Conservation (phyloP, 2,113 vertebrate species). For the Carollia perspicillata region DNA sequence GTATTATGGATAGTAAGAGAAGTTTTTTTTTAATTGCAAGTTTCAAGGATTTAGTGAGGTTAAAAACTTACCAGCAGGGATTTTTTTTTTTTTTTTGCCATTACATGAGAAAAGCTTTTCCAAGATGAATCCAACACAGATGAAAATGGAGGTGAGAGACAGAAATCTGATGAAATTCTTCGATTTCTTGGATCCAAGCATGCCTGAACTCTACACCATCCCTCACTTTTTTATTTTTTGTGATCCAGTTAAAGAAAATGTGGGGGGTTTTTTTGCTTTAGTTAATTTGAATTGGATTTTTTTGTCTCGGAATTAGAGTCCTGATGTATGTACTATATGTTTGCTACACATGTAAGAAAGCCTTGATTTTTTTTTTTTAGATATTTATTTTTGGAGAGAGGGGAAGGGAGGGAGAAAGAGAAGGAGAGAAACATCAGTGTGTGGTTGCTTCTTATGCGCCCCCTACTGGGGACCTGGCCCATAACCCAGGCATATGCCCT, state of each 20-base stretch:
- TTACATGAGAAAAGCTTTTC: neutral
- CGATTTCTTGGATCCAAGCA: neutral
- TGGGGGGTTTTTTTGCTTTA: neutral
- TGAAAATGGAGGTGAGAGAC: neutral
- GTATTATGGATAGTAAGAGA: neutral
- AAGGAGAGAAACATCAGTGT: no score
- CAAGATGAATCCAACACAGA: neutral
- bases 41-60: neutral
- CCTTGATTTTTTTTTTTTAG: no score
- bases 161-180: neutral
- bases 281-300: slow-evolving; percentile 38
- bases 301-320: slow-evolving; percentile 2
- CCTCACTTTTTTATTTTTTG: slow-evolving; percentile 36
- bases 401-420: no score
- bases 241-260: neutral
- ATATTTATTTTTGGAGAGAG: no score
- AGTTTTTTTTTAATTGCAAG: neutral
- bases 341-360: neutral
- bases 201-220: neutral
- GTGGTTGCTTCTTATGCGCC: no score
- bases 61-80: neutral
- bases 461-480: no score
- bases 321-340: neutral
- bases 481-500: no score
- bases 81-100: neutral